A percentile compares a stretch with the other conserved stretches of the same genome.
Evolutionary conservation across 2,113 vertebrate genomes (phyloP).

Genomic region (Nyctereutes procyonoides): DNA sequence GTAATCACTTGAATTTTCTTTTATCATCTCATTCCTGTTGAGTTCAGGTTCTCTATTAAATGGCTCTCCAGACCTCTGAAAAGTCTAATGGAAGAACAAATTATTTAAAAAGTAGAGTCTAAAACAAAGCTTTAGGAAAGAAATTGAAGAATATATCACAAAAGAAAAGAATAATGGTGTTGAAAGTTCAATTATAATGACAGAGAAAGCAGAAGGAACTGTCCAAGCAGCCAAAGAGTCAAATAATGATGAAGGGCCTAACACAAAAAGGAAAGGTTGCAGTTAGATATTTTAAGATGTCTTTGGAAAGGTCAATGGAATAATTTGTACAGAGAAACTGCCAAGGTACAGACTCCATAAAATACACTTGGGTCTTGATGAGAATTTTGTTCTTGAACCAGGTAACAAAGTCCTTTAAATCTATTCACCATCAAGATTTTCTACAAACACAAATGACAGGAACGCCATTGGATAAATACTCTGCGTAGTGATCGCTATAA

Average conservation of each 20-base stretch:
- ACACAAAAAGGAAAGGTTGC: constrained; percentile 51
- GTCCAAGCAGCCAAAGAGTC: background rate
- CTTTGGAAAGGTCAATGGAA: constrained; percentile 41
- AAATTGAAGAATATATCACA: background rate
- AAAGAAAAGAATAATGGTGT: background rate
- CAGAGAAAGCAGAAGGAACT: constrained; percentile 26
- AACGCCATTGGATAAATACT: background rate
- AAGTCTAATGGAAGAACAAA: background rate
- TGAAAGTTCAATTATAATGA: constrained; percentile 55
- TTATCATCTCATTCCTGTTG: constrained; percentile 32
- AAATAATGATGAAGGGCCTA: constrained; percentile 50
- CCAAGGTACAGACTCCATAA: constrained; percentile 46
- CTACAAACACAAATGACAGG: constrained; percentile 38
- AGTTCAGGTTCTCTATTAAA: constrained; percentile 34
- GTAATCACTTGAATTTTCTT: background rate
- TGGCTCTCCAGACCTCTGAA: background rate
- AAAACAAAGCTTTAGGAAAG: background rate
- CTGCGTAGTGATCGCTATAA: background rate
- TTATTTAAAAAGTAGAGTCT: constrained; percentile 6
- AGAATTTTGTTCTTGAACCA: constrained; percentile 50
- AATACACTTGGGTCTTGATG: background rate
- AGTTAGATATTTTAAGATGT: constrained; percentile 44
- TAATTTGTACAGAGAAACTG: constrained; percentile 50
- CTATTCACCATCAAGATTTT: constrained; percentile 37
- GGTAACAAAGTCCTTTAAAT: constrained; percentile 51